Conservation (phyloP, 2,888 invertebrate genomes). For the Sarcophaga rosellei region DNA sequence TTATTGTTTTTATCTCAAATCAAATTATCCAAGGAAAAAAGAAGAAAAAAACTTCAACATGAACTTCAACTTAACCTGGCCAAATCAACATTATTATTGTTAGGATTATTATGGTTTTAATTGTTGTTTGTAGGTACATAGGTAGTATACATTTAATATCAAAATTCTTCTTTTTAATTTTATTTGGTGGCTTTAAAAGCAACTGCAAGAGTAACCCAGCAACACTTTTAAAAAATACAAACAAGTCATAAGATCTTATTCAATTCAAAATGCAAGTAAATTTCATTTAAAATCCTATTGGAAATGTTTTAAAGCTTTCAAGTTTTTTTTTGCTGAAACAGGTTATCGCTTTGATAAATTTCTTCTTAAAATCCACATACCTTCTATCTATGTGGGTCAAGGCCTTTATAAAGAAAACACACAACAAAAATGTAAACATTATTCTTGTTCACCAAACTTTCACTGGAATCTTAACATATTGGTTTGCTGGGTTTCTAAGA, state of each 20-base stretch:
- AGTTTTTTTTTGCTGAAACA: too few species aligned
- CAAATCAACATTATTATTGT: slow-evolving; percentile 43
- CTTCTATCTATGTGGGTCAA: background rate
- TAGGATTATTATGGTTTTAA: slow-evolving; percentile 11
- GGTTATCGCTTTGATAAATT: too few species aligned
- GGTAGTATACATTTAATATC: too few species aligned
- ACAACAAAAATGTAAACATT: background rate
- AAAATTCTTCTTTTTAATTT: too few species aligned
- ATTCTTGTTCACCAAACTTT: background rate
- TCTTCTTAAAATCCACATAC: background rate
- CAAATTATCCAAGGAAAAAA: background rate
- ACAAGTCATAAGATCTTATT: too few species aligned
- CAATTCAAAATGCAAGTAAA: too few species aligned
- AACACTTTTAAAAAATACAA: too few species aligned
- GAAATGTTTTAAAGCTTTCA: too few species aligned
- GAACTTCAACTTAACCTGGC: slow-evolving; percentile 65
- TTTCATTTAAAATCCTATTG: too few species aligned
- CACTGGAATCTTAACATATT: background rate
- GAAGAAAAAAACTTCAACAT: slow-evolving; percentile 4
- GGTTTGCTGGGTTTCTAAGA: slow-evolving; percentile 38
- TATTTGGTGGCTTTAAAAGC: too few species aligned
- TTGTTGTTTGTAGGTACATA: background rate
- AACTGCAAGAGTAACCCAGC: too few species aligned
- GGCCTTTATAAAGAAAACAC: background rate
- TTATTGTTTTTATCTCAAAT: background rate